Base-by-base conservation (phyloP, 2,113 vertebrate species). In the Syngnathoides biaculeatus region DNA sequence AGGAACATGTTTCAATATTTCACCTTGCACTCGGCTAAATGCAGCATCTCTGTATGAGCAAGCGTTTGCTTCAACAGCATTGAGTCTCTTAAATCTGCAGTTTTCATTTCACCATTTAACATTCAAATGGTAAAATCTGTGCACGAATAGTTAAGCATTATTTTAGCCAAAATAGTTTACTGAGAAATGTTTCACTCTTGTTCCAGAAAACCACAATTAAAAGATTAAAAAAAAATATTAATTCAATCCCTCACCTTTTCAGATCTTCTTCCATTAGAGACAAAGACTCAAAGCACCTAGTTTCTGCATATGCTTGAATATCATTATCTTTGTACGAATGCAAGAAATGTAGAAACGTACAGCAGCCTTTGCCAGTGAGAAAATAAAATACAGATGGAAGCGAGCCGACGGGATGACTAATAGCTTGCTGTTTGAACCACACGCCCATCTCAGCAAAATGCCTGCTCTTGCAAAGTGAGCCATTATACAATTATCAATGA, bases 241-340 rank as follows among this genome's bases (percentile, higher is more conserved):
- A 57, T 73, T 73, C 63, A 68, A 67, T 40, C 48, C 79, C 65
- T 76, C 68, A 80, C 79, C 74, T 86, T 75, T 71, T 45, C 81
- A 72, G 38, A 71, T 61, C 40, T 58, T 65, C 75, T 78, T 86
- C 68, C 72, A 77, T 69, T 55, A 12, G 48, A 80, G 68, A 84
- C 80, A 75, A 72, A 84, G 75, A 72, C 47, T 79, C 64, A 75
- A 69, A 77, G 67, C 75, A 68, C 55, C 84, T 84, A 85, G 78
- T 84, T 86, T 82, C 83, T 79, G 79, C 80, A 74, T 82, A 84
- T 88, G 88, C 88, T 79, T 85, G 83, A 89, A 87, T 89, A 85
- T 88, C 75, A 88, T 90, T 88, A 86, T 65, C 68, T 73, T 52
- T 69, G 40, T 40, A 24, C 27, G 47, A 82, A 74, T 78, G 80